phyloP scores from a whole-genome alignment of 2,888 invertebrate genomes.

The Callosobruchus maculatus region DNA sequence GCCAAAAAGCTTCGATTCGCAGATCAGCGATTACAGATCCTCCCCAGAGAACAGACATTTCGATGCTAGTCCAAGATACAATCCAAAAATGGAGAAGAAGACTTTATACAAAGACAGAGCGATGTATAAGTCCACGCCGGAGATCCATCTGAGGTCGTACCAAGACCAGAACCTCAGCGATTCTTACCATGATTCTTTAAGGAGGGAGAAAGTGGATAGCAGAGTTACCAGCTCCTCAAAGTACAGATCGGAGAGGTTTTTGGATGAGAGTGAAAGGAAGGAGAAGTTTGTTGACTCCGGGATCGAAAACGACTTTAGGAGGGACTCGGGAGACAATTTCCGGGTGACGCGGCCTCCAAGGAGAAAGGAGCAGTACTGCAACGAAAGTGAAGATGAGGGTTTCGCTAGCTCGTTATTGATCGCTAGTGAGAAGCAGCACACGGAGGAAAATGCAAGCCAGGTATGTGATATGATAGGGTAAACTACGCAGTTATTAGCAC shows the following conservation, averaged over 20 bases:
- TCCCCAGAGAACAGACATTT: conserved; percentile 55
- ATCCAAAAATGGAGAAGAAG: conserved; percentile 29
- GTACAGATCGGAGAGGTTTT: conserved; percentile 46
- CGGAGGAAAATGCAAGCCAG: conserved; percentile 56
- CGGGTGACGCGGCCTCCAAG: conserved; percentile 28
- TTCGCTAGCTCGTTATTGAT: conserved; percentile 66
- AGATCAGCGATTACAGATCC: conserved; percentile 58
- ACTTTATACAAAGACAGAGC: conserved; percentile 47
- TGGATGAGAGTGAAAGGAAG: conserved; percentile 46
- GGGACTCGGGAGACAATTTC: conserved; percentile 55
- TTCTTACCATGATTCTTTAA: conserved; percentile 59
- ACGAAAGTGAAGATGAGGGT: conserved; percentile 69
- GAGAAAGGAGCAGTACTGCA: conserved; percentile 40
- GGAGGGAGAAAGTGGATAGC: conserved; percentile 55
- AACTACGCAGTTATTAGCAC: too few relatives aligned
- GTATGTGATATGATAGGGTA: neutral
- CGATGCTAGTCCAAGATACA: conserved; percentile 41
- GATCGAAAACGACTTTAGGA: conserved; percentile 71
- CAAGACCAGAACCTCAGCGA: conserved; percentile 41
- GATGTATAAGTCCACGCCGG: conserved; percentile 61
- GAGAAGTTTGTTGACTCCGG: conserved; percentile 73
- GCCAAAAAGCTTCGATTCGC: conserved; percentile 65
- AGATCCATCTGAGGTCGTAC: conserved; percentile 55
- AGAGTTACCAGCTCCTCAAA: conserved; percentile 31
- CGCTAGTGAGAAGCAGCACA: conserved; percentile 70